phyloP scores from a whole-genome alignment of 2,888 invertebrate species.

The Callinectes sapidus region DNA sequence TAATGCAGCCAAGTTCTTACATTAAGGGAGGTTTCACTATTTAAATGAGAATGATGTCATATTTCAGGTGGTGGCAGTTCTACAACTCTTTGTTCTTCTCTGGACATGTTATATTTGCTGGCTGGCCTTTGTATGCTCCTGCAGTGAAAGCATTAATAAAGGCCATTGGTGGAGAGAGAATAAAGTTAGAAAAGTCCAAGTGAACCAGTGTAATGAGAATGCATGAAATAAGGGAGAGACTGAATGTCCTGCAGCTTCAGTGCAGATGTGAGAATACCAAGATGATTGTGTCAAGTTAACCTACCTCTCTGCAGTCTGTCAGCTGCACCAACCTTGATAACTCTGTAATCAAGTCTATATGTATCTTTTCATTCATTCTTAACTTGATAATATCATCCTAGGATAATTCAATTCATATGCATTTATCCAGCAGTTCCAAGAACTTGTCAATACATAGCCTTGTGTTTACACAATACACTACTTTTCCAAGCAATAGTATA shows the following conservation, averaged over 20 bases:
- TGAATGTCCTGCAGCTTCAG: conserved; percentile 18
- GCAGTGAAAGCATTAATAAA: conserved; percentile 63
- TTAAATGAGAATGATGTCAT: neutral
- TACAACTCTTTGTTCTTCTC: conserved; percentile 70
- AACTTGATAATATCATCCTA: conserved; percentile 34
- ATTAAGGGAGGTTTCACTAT: neutral
- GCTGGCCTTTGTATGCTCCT: conserved; percentile 70
- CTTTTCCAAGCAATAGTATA: conserved; percentile 33
- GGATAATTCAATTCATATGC: conserved; percentile 11
- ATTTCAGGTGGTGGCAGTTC: conserved; percentile 72
- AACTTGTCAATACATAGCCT: conserved; percentile 23
- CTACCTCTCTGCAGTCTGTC: conserved; percentile 44
- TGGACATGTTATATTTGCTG: conserved; percentile 72
- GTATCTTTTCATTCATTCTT: neutral
- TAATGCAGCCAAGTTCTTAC: neutral
- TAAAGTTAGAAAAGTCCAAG: conserved; percentile 48
- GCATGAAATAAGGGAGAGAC: neutral
- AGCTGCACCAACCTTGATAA: conserved; percentile 24
- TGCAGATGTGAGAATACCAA: neutral
- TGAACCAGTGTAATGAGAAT: neutral
- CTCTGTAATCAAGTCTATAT: neutral
- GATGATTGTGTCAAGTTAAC: conserved; percentile 45
- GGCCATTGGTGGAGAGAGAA: conserved; percentile 61
- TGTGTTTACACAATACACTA: conserved; percentile 22
- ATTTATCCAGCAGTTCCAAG: conserved; percentile 22